phyloP scores from a whole-genome alignment of 1,140 invertebrate species.

The Mamestra configurata region DNA sequence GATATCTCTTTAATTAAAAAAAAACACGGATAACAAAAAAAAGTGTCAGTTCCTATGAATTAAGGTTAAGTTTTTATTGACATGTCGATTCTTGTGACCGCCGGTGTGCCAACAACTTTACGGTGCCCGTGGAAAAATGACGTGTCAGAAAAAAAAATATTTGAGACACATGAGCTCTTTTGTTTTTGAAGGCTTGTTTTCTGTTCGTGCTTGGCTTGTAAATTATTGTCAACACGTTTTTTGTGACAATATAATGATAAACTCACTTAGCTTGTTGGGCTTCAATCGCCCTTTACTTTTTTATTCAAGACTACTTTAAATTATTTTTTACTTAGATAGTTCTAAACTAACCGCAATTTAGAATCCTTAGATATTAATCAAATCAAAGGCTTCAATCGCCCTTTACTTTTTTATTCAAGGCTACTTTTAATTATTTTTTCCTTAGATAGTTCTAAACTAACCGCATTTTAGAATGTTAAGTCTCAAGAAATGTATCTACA shows the following conservation, averaged over 20 bases:
- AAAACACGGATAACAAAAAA: slow-evolving; percentile 59
- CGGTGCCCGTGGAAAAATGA: slow-evolving; percentile 22
- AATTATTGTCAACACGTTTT: background rate
- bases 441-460: too few relatives aligned
- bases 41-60: slow-evolving; percentile 60
- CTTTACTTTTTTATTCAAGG: too few relatives aligned
- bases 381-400: too few relatives aligned
- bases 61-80: slow-evolving; percentile 58
- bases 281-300: background rate
- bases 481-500: too few relatives aligned
- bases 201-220: background rate
- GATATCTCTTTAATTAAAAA: slow-evolving; percentile 62
- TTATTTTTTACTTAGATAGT: too few relatives aligned
- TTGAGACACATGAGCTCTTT: slow-evolving; percentile 4
- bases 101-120: slow-evolving; percentile 52
- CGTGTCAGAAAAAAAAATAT: slow-evolving; percentile 49
- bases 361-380: too few relatives aligned
- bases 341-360: too few relatives aligned
- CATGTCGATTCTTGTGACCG: slow-evolving; percentile 56
- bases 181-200: background rate
- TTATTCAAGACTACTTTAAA: too few relatives aligned
- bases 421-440: too few relatives aligned
- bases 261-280: too few relatives aligned
- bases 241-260: background rate
- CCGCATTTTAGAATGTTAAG: too few relatives aligned